phyloP scores from a whole-genome alignment of 64 coral and sea anemone genomes.

The Pocillopora verrucosa region DNA sequence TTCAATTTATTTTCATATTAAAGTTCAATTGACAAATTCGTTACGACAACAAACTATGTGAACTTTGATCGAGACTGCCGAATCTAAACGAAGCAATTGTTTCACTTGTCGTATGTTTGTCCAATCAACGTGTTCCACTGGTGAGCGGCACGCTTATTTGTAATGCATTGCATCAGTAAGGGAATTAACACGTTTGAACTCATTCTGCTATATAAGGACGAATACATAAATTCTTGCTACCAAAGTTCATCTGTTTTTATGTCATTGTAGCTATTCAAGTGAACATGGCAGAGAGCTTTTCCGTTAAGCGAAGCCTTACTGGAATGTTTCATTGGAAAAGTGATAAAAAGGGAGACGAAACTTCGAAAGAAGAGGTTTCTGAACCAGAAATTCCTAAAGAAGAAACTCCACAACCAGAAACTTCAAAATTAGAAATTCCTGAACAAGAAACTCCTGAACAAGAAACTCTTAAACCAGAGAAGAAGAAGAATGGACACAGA shows the following conservation, averaged over 20 bases:
- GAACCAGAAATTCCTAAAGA: background rate
- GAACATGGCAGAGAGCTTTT: conserved; percentile 9
- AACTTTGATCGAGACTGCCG: background rate
- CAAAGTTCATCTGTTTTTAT: background rate
- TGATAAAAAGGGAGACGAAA: background rate
- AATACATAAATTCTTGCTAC: background rate
- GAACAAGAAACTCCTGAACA: background rate
- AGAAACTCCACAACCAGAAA: background rate
- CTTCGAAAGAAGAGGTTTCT: background rate
- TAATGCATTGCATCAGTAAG: too few relatives aligned
- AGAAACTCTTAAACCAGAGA: background rate
- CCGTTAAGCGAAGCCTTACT: background rate
- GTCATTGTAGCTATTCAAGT: background rate
- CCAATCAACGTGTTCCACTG: too few relatives aligned
- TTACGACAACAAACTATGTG: background rate
- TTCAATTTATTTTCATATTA: too few relatives aligned
- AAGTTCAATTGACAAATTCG: too few relatives aligned
- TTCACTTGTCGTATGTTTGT: background rate
- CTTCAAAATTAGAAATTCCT: background rate
- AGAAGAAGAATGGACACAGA: conserved; percentile 15
- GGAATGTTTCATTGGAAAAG: background rate
- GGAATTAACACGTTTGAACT: too few relatives aligned
- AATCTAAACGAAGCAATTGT: too few relatives aligned
- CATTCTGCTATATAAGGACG: background rate
- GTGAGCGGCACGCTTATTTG: too few relatives aligned